Conservation (phyloP, 1,140 invertebrate species). For the Galleria mellonella region DNA sequence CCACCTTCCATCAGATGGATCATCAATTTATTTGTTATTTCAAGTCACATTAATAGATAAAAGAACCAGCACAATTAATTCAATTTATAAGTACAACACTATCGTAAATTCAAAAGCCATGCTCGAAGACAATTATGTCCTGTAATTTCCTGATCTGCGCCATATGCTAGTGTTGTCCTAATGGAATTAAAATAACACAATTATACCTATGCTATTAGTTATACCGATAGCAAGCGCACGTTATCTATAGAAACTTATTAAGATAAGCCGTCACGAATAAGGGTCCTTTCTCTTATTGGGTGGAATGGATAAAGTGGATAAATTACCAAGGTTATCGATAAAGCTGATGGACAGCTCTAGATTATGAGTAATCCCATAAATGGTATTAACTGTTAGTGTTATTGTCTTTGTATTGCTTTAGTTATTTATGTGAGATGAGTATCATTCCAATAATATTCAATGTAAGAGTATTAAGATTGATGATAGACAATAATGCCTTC, state of each 20-base stretch:
- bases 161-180: conserved; percentile 2
- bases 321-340: conserved; percentile 53
- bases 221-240: conserved; percentile 15
- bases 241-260: conserved; percentile 64
- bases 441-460: neutral
- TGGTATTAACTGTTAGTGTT: conserved; percentile 32
- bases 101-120: too few species aligned
- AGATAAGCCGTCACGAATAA: conserved; percentile 61
- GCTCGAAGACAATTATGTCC: too few species aligned
- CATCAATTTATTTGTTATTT: too few species aligned
- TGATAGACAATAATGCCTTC: too few species aligned
- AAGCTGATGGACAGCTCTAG: conserved; percentile 53
- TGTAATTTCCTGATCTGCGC: neutral
- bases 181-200: conserved; percentile 17
- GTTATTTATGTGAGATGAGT: conserved; percentile 9
- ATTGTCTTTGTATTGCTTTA: conserved; percentile 14
- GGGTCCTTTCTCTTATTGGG: conserved; percentile 31
- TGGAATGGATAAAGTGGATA: conserved; percentile 46
- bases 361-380: conserved; percentile 59
- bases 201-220: conserved; percentile 12
- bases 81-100: too few species aligned
- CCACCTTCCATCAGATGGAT: too few species aligned
- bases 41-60: too few species aligned
- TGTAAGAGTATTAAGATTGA: too few species aligned
- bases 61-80: too few species aligned